These are phyloP conservation scores for Pyralis farinalis DNA, from an alignment of 2,888 invertebrate species.

Conservation along the genomic window DNA sequence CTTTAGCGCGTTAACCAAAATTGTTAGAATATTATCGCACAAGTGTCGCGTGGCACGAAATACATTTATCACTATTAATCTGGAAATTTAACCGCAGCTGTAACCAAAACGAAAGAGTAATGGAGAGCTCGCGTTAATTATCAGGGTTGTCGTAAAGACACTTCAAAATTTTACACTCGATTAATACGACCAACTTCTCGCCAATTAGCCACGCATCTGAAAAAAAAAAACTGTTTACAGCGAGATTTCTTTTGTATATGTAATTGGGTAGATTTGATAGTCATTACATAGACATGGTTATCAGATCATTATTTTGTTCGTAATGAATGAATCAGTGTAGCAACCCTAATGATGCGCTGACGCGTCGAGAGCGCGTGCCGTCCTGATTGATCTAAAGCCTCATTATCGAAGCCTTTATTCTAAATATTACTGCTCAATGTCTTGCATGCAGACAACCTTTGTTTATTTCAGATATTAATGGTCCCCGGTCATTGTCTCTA, in stretches of 20 bases:
- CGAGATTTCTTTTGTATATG: neutral
- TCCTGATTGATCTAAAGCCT: slow-evolving; percentile 48
- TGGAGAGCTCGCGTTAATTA: slow-evolving; percentile 35
- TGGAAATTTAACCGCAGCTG: slow-evolving; percentile 26
- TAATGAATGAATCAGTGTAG: neutral
- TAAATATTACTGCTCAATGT: slow-evolving; percentile 18
- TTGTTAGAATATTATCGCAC: slow-evolving; percentile 25
- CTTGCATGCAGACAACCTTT: slow-evolving; percentile 28
- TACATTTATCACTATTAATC: slow-evolving; percentile 29
- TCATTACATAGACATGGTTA: neutral
- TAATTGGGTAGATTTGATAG: neutral
- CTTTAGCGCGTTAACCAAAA: slow-evolving; percentile 23
- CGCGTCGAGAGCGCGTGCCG: slow-evolving; percentile 49
- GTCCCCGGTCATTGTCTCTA: slow-evolving; percentile 27
- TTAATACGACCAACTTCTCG: neutral
- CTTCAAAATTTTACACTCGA: slow-evolving; percentile 2
- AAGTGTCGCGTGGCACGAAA: slow-evolving; percentile 24
- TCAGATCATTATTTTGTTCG: slow-evolving; percentile 2
- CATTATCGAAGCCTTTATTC: slow-evolving; percentile 43
- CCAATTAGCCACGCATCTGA: neutral
- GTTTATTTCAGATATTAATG: slow-evolving; percentile 43
- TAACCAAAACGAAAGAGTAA: slow-evolving; percentile 35
- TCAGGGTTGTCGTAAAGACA: slow-evolving; percentile 28
- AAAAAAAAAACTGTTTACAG: neutral
- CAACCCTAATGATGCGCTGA: slow-evolving; percentile 28